Evolutionary conservation across 2,113 vertebrate species (phyloP).

Genomic region (Delphinus delphis): DNA sequence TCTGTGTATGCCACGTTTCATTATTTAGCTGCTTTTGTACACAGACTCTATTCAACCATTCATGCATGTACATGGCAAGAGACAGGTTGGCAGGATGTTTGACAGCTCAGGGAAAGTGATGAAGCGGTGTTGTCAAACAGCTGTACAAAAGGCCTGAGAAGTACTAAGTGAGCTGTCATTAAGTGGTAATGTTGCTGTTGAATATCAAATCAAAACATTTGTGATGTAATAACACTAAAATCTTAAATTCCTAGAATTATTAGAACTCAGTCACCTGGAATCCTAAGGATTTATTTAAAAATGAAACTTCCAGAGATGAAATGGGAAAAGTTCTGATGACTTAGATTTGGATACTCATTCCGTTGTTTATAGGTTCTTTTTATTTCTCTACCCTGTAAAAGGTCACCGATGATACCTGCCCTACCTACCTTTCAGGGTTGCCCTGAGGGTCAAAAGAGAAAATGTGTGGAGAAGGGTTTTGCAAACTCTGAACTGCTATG

Average conservation of each 20-base stretch:
- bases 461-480: neutral
- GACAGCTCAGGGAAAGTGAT: constrained; percentile 79
- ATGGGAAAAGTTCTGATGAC: neutral
- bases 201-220: constrained; percentile 70
- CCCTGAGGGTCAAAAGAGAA: neutral
- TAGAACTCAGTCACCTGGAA: neutral
- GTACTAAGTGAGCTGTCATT: constrained; percentile 72
- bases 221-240: neutral
- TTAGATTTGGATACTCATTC: neutral
- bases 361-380: neutral
- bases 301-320: neutral
- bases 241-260: neutral
- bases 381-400: neutral
- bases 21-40: constrained; percentile 73
- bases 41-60: constrained; percentile 79
- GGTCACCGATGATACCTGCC: neutral
- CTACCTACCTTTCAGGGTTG: neutral
- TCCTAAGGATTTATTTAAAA: constrained; percentile 24
- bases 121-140: constrained; percentile 78
- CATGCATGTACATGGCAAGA: constrained; percentile 73
- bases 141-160: constrained; percentile 63
- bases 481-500: neutral
- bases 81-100: constrained; percentile 76
- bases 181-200: constrained; percentile 66
- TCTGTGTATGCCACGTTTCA: constrained; percentile 74